Percentiles rank a stretch among this genome's conserved stretches.
phyloP scores from a whole-genome alignment of 2,888 invertebrate genomes.

The Drosophila dives region DNA sequence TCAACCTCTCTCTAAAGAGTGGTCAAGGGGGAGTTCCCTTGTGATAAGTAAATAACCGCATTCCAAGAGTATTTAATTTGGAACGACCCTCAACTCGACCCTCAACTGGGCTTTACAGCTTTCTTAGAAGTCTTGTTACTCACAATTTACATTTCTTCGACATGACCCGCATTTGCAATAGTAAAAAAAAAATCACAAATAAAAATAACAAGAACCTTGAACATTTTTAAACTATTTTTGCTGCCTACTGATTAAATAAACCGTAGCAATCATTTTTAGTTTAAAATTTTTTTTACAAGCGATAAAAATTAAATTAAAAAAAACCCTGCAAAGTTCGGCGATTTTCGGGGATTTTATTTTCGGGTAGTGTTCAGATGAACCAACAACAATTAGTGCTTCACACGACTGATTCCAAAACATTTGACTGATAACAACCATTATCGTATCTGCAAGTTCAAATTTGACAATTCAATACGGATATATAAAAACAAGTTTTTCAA shows the following conservation, averaged over 20 bases:
- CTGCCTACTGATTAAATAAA: slow-evolving; percentile 32
- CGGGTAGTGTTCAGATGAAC: slow-evolving; percentile 43
- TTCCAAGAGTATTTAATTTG: neutral
- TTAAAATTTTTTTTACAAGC: slow-evolving; percentile 24
- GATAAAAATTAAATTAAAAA: neutral
- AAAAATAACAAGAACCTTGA: slow-evolving; percentile 27
- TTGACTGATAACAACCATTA: slow-evolving; percentile 35
- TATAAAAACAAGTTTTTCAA: neutral
- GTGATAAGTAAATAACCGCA: slow-evolving; percentile 18
- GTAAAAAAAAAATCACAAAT: neutral
- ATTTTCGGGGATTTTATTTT: slow-evolving; percentile 61
- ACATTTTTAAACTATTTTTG: slow-evolving; percentile 1
- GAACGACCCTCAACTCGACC: slow-evolving; percentile 16
- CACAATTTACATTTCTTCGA: slow-evolving; percentile 11
- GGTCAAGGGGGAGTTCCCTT: slow-evolving; percentile 34
- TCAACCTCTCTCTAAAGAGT: neutral
- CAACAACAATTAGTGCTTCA: slow-evolving; percentile 15
- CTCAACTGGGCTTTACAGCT: neutral
- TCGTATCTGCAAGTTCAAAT: slow-evolving; percentile 12
- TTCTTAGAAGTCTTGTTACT: slow-evolving; percentile 44
- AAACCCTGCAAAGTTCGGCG: slow-evolving; percentile 20
- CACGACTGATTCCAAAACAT: slow-evolving; percentile 22
- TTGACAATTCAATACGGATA: neutral
- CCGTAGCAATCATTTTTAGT: neutral
- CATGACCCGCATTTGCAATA: slow-evolving; percentile 41